Evolutionary conservation across 2,113 vertebrate genomes (phyloP), one percentile per base, ranked within the genome.

Genomic region (Delphinapterus leucas): DNA sequence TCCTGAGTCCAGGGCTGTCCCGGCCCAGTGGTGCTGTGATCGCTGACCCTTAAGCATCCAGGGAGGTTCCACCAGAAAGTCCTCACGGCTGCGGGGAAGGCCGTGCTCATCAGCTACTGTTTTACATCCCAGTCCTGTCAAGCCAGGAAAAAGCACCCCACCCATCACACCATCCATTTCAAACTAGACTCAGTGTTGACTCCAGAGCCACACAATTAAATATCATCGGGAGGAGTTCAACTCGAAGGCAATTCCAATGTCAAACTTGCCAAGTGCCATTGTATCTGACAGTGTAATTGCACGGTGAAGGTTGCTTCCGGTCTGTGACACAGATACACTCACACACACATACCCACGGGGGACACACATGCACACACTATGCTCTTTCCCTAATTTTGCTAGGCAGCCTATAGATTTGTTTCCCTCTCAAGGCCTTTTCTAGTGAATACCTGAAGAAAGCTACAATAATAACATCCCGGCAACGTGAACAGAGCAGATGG

Each of bases 91-190:
- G 41, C 0, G 74, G 33, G 96, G 63, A 70, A 95, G 95, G 68
- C 80, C 88, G 36, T 6, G 31, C 87, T 88, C 92, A 82, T 86
- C 92, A 96, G 91, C 71, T 87, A 36, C 28, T 71, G 74, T 92
- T 97, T 92, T 92, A 36, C 8, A 0, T 92, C 95, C 84, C 96
- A 81, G 55, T 33, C 97, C 90, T 96, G 82, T 49, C 89, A 97
- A 90, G 89, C 74, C 60, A 73, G 55, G 90, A 95, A 74, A 89
- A 97, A 98, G 97, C 88, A 93, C 38, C 76, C 53, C 93, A 80
- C 74, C 73, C 76, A 63, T 86, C 77, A 81, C 67, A 76, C 38
- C 89, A 76, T 90, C 76, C 96, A 79, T n/a, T 77, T 63, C 90
- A 96, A 96, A 86, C 31, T 93, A 96, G 95, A 93, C 21, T 61